Evolutionary conservation across 2,113 vertebrate species (phyloP), one percentile per base, ranked within the genome.

Genomic region (Chrysochloris asiatica): DNA sequence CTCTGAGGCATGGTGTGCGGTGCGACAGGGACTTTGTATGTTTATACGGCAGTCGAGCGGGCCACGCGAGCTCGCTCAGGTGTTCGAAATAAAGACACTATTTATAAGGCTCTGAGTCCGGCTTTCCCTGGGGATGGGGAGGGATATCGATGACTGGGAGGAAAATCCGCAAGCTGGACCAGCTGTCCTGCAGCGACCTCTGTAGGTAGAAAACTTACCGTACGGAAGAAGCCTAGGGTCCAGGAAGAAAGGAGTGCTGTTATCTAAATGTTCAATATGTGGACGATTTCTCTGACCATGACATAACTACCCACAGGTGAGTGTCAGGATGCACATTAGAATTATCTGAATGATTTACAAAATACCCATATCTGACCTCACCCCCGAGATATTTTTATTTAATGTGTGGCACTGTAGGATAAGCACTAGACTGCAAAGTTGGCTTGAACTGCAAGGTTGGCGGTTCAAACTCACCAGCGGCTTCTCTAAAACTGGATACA

Each of bases 1-100:
- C 95, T 95, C 92, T 90, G 83, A 96, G 77, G 96, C 93, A 81
- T 96, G 96, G 94, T 95, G 95, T 97, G 96, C 86, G 67, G 94
- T 97, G 95, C 86, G 50, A 86, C 92, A 90, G 71, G 92, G 86
- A 92, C 92, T 93, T 96, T 96, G 91, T 95, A 93, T 91, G 95
- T 97, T 97, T 95, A 59, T 95, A 95, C 22, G 0, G 43, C 86
- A 72, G 80, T 71, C 33, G 83, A 33, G 93, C 22, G 92, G 94
- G 95, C 94, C n/a, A 36, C 67, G 14, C 47, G 72, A 67, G 54
- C 93, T 86, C 80, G 83, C 76, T 93, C 83, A 43, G 86, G 93
- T 92, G 92, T 95, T 94, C 22, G 75, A 81, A 96, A 97, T 97
- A 97, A 97, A 97, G 73, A 92, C 11, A 80, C 83, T 96, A 96